Percentiles rank a stretch among this genome's conserved stretches.
phyloP scores from a whole-genome alignment of 2,797 vertebrate species.

The Pampus argenteus region DNA sequence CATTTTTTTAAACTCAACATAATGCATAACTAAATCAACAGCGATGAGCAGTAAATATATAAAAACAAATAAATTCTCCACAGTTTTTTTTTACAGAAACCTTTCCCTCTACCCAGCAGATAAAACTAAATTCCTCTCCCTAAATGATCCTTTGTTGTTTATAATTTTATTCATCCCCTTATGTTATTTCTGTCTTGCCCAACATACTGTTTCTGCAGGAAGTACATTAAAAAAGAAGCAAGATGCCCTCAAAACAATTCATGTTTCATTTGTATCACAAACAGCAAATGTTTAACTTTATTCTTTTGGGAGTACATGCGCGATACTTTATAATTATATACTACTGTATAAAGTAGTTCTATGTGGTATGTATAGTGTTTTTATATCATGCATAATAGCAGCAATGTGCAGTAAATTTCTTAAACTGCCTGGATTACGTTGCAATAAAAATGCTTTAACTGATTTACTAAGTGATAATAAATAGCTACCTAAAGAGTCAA shows the following conservation, averaged over 20 bases:
- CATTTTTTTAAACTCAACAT: neutral
- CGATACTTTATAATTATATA: constrained; percentile 8
- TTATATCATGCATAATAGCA: neutral
- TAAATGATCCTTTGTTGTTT: neutral
- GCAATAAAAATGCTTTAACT: neutral
- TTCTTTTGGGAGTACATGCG: neutral
- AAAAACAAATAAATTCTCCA: neutral
- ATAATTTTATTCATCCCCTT: constrained; percentile 1
- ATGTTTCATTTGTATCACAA: constrained; percentile 14
- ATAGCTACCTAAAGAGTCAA: constrained; percentile 4
- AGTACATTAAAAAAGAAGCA: constrained; percentile 14
- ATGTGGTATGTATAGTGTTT: neutral
- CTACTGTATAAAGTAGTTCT: constrained; percentile 7
- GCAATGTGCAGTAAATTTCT: neutral
- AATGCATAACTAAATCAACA: neutral
- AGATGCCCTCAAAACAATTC: neutral
- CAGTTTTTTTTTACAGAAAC: neutral
- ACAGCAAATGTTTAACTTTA: constrained; percentile 6
- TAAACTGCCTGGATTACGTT: constrained; percentile 3
- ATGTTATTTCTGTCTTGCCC: neutral
- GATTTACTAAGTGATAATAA: constrained; percentile 13
- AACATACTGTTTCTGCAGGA: constrained; percentile 21
- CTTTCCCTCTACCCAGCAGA: neutral
- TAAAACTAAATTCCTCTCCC: neutral
- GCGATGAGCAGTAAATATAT: neutral